Evolutionary conservation across 2,888 invertebrate species (phyloP).

Genomic region (Phyllotreta striolata): DNA sequence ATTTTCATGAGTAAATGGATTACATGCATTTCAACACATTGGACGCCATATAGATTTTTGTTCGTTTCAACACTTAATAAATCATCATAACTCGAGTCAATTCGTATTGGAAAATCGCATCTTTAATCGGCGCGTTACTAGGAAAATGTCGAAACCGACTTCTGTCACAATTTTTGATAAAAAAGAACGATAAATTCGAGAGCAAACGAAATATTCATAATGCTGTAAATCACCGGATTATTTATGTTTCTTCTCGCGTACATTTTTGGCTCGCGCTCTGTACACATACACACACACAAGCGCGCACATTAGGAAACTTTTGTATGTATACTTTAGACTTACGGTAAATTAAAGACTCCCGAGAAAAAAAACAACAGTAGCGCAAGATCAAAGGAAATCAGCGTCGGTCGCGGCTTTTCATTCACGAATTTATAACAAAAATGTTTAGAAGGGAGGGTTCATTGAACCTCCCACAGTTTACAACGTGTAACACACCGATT

Average conservation of each 20-base stretch:
- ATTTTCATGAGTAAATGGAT: too few species aligned
- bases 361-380: constrained; percentile 31
- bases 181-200: constrained; percentile 36
- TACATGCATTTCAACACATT: too few species aligned
- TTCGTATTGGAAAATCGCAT: background rate
- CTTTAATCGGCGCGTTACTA: too few species aligned
- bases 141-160: constrained; percentile 12
- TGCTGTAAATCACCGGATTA: constrained; percentile 40
- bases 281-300: constrained; percentile 13
- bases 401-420: constrained; percentile 25
- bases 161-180: constrained; percentile 23
- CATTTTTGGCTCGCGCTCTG: constrained; percentile 34
- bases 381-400: constrained; percentile 36
- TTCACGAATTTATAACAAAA: constrained; percentile 29
- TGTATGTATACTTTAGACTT: constrained; percentile 33
- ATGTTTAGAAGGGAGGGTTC: constrained; percentile 22
- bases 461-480: constrained; percentile 10
- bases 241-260: constrained; percentile 39
- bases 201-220: constrained; percentile 39
- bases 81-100: constrained; percentile 17
- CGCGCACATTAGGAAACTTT: constrained; percentile 30
- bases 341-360: constrained; percentile 35
- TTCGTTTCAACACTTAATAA: constrained; percentile 16
- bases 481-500: too few species aligned
- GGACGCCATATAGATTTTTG: too few species aligned